Evolutionary conservation across 1,140 invertebrate species (phyloP), one percentile per base, ranked within the genome.

Genomic region (Dendrolimus kikuchii): DNA sequence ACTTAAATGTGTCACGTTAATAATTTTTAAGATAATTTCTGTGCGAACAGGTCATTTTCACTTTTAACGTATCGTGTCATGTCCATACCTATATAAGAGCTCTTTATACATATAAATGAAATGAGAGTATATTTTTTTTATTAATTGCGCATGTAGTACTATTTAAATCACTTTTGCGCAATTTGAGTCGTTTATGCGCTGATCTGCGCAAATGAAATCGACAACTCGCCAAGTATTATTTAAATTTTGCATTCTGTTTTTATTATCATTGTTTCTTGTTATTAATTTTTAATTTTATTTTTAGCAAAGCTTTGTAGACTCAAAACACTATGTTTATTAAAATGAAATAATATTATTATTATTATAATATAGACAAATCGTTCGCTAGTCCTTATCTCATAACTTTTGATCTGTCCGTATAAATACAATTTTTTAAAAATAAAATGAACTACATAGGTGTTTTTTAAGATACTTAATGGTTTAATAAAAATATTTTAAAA

Each of bases 381-480:
- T 66, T 79, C 71, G 75, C 79, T 82, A 85, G 81, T 85, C 78
- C 66, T 68, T 74, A 65, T 66, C 63, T 71, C 66, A 66, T 68
- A 69, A 73, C 56, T 73, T 80, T 81, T 60, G 74, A 84, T 81
- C 76, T 84, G 78, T 84, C 81, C 70, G 74, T 74, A 51, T 68
- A 64, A 61, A 58, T 51, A 51, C 7, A 41, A 50, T 40, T 7
- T 4, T 41, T 41, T 41, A 40, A 40, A 41, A 50, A 42, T 7
- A 9, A 41, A 9, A 47, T 8, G 6, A 10, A n/a, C n/a, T 9
- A 52, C 58, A 59, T 75, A 72, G 64, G 60, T 74, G 72, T 81
- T 75, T 75, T 70, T 78, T 74, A 74, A 74, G 56, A 64, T 71
- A 69, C 67, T 71, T 64, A 63, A 68, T 64, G 46, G 59, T 23